Evolutionary conservation across 2,797 vertebrate species (phyloP).

Genomic region (Macrochelys suwanniensis): DNA sequence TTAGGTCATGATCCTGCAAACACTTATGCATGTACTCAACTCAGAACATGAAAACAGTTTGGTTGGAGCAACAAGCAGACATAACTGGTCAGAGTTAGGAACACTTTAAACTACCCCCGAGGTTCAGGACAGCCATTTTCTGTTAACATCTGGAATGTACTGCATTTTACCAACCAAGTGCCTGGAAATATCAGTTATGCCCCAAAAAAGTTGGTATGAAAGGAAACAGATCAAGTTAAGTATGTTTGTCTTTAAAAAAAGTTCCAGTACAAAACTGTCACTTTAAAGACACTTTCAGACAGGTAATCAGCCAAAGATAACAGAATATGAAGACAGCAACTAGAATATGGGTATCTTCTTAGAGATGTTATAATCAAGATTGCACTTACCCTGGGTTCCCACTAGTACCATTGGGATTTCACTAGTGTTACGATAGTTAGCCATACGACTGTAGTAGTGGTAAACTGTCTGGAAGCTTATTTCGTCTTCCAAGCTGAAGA

Average conservation of each 20-base stretch:
- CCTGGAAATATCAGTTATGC: neutral
- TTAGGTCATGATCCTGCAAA: neutral
- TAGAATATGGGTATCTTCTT: rapidly evolving
- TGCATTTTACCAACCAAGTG: neutral
- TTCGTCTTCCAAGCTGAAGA: constrained; percentile 98
- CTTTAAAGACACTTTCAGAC: neutral
- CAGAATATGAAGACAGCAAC: neutral
- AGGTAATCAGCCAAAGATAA: neutral
- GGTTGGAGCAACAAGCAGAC: neutral
- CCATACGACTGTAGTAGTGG: constrained; percentile 97
- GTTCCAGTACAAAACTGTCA: neutral
- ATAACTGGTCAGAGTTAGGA: neutral
- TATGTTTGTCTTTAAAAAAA: neutral
- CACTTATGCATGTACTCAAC: neutral
- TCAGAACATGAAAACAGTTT: neutral
- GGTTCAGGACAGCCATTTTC: neutral
- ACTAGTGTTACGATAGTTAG: constrained; percentile 91
- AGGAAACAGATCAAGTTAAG: neutral
- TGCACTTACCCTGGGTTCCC: constrained; percentile 93
- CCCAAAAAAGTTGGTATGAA: neutral
- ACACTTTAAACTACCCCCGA: neutral
- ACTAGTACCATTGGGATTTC: constrained; percentile 96
- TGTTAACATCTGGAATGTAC: neutral
- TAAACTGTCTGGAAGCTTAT: constrained; percentile 98
- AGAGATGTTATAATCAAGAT: rapidly evolving